These are phyloP conservation scores for Rhipidura dahli DNA, from an alignment of 2,113 vertebrate genomes.

Conservation along the genomic window DNA sequence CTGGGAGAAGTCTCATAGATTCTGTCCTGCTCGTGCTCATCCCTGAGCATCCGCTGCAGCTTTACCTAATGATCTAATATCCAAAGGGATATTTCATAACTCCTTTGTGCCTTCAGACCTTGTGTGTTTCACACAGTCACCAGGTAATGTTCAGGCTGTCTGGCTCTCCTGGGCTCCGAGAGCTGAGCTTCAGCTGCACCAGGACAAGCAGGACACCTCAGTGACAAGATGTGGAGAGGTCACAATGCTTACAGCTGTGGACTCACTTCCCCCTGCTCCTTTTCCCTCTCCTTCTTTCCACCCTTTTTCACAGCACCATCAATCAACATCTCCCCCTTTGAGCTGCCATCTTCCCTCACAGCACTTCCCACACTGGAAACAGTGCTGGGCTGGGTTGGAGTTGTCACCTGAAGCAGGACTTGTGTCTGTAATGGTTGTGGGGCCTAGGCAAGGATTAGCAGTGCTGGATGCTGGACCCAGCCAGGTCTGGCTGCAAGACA, in stretches of 20 bases:
- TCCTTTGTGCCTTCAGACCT: neutral
- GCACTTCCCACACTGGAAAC: neutral
- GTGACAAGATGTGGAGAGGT: neutral
- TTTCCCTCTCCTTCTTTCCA: neutral
- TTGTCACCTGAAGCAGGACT: neutral
- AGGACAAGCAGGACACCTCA: neutral
- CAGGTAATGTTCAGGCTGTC: neutral
- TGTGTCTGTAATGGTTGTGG: neutral
- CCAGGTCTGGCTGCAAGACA: neutral
- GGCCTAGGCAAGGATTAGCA: neutral
- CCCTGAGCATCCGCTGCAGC: neutral
- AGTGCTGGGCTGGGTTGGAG: neutral
- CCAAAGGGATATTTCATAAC: neutral
- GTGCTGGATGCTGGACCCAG: neutral
- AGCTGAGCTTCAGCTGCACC: neutral
- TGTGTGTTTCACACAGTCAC: neutral
- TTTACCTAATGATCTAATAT: neutral
- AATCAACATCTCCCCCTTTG: neutral
- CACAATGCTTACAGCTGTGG: neutral
- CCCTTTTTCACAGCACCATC: neutral
- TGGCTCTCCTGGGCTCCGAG: neutral
- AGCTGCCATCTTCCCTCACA: neutral
- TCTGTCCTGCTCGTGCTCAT: neutral
- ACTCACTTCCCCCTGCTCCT: neutral
- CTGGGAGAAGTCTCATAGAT: neutral